Evolutionary conservation across 2,888 invertebrate genomes (phyloP).

Genomic region (Callimorpha dominula): DNA sequence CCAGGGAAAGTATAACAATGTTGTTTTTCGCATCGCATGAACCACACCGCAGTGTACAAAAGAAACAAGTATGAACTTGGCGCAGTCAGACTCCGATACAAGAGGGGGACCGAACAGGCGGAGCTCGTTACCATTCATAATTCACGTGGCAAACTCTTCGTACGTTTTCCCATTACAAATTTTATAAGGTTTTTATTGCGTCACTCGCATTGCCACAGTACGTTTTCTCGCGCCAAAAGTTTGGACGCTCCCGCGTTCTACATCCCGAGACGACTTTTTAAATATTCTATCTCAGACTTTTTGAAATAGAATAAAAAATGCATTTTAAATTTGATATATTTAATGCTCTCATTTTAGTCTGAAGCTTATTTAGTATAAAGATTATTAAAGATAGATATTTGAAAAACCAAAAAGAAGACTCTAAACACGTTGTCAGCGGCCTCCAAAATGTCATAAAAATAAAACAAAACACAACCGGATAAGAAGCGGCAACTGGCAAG

Average conservation of each 20-base stretch:
- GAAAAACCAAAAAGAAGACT: too few relatives aligned
- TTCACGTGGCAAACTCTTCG: constrained; percentile 82
- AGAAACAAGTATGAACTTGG: constrained; percentile 80
- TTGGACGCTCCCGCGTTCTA: constrained; percentile 63
- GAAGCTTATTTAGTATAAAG: too few relatives aligned
- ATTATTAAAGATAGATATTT: too few relatives aligned
- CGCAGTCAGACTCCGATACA: constrained; percentile 62
- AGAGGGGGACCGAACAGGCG: constrained; percentile 46
- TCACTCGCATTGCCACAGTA: constrained; percentile 47
- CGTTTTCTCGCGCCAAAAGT: constrained; percentile 65
- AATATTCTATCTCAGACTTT: constrained; percentile 51
- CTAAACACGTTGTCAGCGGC: too few relatives aligned
- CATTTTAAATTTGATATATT: too few relatives aligned
- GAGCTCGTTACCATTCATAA: constrained; percentile 86
- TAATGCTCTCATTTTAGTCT: too few relatives aligned
- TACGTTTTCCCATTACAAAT: constrained; percentile 86
- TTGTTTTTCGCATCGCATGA: constrained; percentile 72
- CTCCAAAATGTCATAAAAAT: too few relatives aligned
- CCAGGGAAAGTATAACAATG: constrained; percentile 68
- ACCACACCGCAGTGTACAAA: constrained; percentile 77
- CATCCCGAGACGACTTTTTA: constrained; percentile 59
- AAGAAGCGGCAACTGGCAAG: too few relatives aligned
- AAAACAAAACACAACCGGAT: too few relatives aligned
- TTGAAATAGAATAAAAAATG: constrained; percentile 30
- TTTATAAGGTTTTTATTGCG: constrained; percentile 86